phyloP scores from a whole-genome alignment of 2,888 invertebrate species.

The Drosophila paramelanica region DNA sequence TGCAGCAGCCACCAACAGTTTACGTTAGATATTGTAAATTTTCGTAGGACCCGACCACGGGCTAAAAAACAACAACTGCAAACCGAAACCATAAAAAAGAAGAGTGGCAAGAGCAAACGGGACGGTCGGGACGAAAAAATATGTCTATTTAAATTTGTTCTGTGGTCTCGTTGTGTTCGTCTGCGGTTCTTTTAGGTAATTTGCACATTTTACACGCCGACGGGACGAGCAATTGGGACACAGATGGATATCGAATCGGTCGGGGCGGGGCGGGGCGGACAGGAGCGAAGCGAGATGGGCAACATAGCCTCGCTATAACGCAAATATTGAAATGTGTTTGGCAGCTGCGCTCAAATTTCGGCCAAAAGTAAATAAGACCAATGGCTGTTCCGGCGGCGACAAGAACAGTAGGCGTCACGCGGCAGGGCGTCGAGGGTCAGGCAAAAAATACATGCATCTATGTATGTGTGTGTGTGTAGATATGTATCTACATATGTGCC shows the following conservation, averaged over 20 bases:
- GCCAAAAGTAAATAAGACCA: slow-evolving; percentile 73
- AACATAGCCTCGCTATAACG: slow-evolving; percentile 55
- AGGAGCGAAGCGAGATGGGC: not conserved
- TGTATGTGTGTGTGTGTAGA: not conserved
- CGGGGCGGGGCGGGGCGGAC: not conserved
- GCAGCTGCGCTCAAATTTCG: slow-evolving; percentile 77
- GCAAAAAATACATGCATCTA: slow-evolving; percentile 10
- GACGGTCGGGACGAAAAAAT: slow-evolving; percentile 69
- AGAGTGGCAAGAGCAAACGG: not conserved
- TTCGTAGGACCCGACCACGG: slow-evolving; percentile 46
- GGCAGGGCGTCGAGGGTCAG: not conserved
- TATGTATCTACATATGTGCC: slow-evolving; percentile 56
- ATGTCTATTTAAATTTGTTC: slow-evolving; percentile 81
- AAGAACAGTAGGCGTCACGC: slow-evolving; percentile 1
- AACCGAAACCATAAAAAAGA: slow-evolving; percentile 67
- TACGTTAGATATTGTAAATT: slow-evolving; percentile 72
- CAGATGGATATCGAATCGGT: slow-evolving; percentile 42
- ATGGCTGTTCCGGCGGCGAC: slow-evolving; percentile 53
- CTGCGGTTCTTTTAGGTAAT: slow-evolving; percentile 82
- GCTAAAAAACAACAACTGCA: slow-evolving; percentile 53
- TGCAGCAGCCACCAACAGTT: slow-evolving; percentile 71
- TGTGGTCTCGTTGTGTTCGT: slow-evolving; percentile 82
- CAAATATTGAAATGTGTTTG: slow-evolving; percentile 81
- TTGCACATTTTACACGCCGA: slow-evolving; percentile 81
- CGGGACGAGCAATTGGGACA: slow-evolving; percentile 39